Evolutionary conservation across 35 echinoderm and acorn worm species (phyloP).

Genomic region (Antedon bifida): DNA sequence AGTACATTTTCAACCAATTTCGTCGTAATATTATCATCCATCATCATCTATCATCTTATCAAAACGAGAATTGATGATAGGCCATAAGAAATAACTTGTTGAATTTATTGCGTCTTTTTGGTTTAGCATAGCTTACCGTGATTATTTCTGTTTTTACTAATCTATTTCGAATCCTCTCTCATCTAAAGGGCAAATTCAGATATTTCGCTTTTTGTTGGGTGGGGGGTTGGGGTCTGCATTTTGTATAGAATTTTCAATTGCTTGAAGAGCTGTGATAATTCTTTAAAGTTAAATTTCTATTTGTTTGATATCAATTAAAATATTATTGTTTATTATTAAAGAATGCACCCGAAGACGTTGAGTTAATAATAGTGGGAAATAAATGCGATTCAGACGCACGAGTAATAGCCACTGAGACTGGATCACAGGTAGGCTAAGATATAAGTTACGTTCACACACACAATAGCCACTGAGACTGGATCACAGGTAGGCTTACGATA

Average conservation of each 20-base stretch:
- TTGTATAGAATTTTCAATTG: too few relatives aligned
- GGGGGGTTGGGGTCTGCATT: too few relatives aligned
- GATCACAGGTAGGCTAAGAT: conserved; percentile 41
- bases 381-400: conserved; percentile 47
- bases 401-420: conserved; percentile 34
- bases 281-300: too few relatives aligned
- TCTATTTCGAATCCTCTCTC: too few relatives aligned
- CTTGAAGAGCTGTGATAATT: not conserved
- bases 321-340: not conserved
- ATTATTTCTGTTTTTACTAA: too few relatives aligned
- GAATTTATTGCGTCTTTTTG: too few relatives aligned
- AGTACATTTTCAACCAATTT: not conserved
- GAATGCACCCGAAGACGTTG: conserved; percentile 65
- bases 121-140: too few relatives aligned
- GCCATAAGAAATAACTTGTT: not conserved
- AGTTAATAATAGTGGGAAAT: conserved; percentile 54
- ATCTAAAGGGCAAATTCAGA: too few relatives aligned
- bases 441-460: not conserved
- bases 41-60: not conserved
- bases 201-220: too few relatives aligned
- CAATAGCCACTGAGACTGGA: conserved; percentile 26
- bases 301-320: not conserved
- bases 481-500: conserved; percentile 36
- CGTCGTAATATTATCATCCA: not conserved
- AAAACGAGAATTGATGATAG: too few relatives aligned